Base-by-base conservation (phyloP, 1,140 invertebrate genomes). In the Agrypnia vestita region DNA sequence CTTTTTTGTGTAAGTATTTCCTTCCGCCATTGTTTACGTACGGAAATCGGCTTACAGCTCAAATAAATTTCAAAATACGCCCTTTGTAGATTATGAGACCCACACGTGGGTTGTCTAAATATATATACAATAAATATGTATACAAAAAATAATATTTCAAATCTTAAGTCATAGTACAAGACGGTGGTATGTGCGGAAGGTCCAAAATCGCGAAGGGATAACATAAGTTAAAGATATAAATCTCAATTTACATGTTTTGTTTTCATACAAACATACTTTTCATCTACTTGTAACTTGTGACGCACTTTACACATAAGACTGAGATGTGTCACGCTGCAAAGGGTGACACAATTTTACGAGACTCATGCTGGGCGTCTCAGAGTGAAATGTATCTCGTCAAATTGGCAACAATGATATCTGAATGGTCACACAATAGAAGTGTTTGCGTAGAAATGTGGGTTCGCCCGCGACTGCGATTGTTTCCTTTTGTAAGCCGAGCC, bases 381-480 rank as follows among this genome's bases (percentile, higher is more conserved):
- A 21, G 67, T 21, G 67, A 51, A 49, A 19, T 19, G 67, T 17
- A 49, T 49, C 67, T 19, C 17, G 67, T n/a, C 46, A 71, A 46
- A 71, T 71, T 71, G 49, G 46, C 67, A 71, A 25, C 67, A 71
- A 71, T 71, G 67, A 71, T 51, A 35, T 35, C 25, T 35, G 46
- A 71, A 71, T 51, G 25, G 46, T 25, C 67, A 17, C 67, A 71
- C 25, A 67, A 67, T 71, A 25, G 9, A 17, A 71, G n/a, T 71
- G 67, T n/a, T 71, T 51, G 67, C 51, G 46, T 71, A 71, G 67
- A 71, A 71, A 71, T 71, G 46, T 71, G 67, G 67, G 67, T 15
- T 49, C 67, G 67, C 47, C 47, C 19, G 17, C 49, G 61, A 35
- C 10, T 13, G 61, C 35, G 67, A 71, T 71, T 71, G 47, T 71